These are phyloP conservation scores for Helicoverpa assulta DNA, from an alignment of 2,888 invertebrate genomes.

Conservation along the genomic window DNA sequence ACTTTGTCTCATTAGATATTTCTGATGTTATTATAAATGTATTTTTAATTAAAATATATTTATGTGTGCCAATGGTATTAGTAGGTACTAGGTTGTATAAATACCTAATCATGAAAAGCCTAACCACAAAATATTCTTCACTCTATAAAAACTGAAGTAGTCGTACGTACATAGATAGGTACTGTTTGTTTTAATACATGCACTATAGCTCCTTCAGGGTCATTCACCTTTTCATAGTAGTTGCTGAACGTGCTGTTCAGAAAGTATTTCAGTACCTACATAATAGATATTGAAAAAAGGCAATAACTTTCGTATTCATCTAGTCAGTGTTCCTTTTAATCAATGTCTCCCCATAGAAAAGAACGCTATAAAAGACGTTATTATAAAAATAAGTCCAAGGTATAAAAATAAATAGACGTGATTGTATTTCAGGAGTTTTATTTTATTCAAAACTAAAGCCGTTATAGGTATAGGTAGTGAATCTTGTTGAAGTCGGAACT, in stretches of 20 bases:
- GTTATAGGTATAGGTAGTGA: conserved; percentile 61
- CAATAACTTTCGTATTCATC: neutral
- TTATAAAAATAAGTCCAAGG: conserved; percentile 4
- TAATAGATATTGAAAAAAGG: neutral
- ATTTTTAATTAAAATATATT: neutral
- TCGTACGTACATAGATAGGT: too few species aligned
- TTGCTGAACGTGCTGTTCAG: too few species aligned
- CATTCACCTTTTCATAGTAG: too few species aligned
- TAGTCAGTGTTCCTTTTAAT: neutral
- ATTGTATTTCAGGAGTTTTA: conserved; percentile 57
- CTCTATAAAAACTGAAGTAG: too few species aligned
- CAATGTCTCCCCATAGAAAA: neutral
- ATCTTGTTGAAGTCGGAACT: conserved; percentile 56
- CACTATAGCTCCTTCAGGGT: too few species aligned
- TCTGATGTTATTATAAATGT: conserved; percentile 14
- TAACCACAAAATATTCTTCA: too few species aligned
- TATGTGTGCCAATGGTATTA: neutral
- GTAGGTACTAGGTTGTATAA: too few species aligned
- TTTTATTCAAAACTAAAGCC: conserved; percentile 65
- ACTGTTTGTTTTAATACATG: too few species aligned
- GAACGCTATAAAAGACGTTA: neutral
- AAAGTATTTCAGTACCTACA: neutral
- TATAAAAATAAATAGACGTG: conserved; percentile 50
- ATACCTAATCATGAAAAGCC: too few species aligned
- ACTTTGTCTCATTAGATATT: conserved; percentile 84